phyloP scores from a whole-genome alignment of 1,140 invertebrate genomes.

The Ceratina calcarata region DNA sequence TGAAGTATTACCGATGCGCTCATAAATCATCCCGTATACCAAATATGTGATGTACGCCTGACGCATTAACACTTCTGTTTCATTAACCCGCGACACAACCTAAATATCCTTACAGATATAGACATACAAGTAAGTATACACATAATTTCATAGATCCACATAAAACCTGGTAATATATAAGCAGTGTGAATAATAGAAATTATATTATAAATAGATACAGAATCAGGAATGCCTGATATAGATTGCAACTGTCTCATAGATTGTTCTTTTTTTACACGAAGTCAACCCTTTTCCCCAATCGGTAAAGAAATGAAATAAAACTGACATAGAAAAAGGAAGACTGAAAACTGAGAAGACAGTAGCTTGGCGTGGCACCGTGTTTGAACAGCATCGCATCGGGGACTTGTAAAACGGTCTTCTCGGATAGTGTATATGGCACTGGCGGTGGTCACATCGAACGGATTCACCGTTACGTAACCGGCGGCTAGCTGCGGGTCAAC shows the following conservation, averaged over 20 bases:
- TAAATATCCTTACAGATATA: neutral
- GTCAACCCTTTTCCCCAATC: neutral
- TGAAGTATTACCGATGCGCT: neutral
- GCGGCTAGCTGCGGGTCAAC: slow-evolving; percentile 64
- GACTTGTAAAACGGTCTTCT: slow-evolving; percentile 59
- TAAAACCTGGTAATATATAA: no score
- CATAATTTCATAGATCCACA: no score
- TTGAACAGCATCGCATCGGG: slow-evolving; percentile 58
- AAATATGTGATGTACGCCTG: neutral
- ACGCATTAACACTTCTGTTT: slow-evolving; percentile 8
- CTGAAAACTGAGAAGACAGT: slow-evolving; percentile 25
- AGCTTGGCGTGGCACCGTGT: slow-evolving; percentile 47
- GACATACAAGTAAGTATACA: neutral
- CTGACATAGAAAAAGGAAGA: slow-evolving; percentile 3
- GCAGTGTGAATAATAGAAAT: no score
- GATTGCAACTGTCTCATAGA: no score
- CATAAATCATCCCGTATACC: slow-evolving; percentile 16
- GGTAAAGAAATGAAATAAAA: neutral
- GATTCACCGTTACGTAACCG: slow-evolving; percentile 75
- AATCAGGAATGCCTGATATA: no score
- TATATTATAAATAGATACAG: no score
- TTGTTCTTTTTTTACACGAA: no score
- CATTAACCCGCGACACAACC: slow-evolving; percentile 15
- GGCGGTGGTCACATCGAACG: slow-evolving; percentile 63
- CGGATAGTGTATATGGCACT: slow-evolving; percentile 62